These are phyloP conservation scores for Phaethornis superciliosus DNA, from an alignment of 2,113 vertebrate genomes.

Conservation along the genomic window DNA sequence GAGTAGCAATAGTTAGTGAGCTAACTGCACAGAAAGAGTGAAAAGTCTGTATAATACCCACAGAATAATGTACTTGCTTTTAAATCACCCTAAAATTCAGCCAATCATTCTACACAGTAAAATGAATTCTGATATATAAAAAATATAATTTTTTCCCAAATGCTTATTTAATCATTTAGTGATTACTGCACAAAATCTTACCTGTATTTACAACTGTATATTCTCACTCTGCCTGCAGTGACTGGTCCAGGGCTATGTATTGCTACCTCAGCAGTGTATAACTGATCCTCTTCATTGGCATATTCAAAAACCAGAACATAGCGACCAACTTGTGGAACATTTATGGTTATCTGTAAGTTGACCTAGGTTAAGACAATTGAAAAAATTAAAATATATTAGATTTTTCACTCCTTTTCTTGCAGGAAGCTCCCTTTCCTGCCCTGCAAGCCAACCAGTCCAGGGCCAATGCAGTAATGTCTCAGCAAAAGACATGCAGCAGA, in stretches of 20 bases:
- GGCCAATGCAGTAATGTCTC: not conserved
- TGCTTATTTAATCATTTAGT: not conserved
- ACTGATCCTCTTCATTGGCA: conserved; percentile 72
- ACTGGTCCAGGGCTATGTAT: conserved; percentile 62
- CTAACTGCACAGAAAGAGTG: not conserved
- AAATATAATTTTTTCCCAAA: not conserved
- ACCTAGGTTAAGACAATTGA: conserved; percentile 70
- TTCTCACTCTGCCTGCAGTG: conserved; percentile 77
- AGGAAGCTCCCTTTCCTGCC: not conserved
- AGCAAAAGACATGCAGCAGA: not conserved
- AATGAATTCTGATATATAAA: not conserved
- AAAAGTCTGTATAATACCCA: not conserved
- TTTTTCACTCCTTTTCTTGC: not conserved
- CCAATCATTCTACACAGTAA: not conserved
- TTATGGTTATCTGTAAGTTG: conserved; percentile 80
- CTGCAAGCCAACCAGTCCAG: not conserved
- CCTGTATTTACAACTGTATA: conserved; percentile 92
- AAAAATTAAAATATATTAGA: not conserved
- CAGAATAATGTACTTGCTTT: not conserved
- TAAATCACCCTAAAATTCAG: not conserved
- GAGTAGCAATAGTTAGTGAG: not conserved
- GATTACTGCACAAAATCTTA: conserved; percentile 38
- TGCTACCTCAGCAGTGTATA: conserved; percentile 74
- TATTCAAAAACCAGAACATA: conserved; percentile 89
- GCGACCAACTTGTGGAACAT: conserved; percentile 76